Evolutionary conservation across 2,113 vertebrate genomes (phyloP), one percentile per base, ranked within the genome.

Genomic region (Tonatia bakeri): DNA sequence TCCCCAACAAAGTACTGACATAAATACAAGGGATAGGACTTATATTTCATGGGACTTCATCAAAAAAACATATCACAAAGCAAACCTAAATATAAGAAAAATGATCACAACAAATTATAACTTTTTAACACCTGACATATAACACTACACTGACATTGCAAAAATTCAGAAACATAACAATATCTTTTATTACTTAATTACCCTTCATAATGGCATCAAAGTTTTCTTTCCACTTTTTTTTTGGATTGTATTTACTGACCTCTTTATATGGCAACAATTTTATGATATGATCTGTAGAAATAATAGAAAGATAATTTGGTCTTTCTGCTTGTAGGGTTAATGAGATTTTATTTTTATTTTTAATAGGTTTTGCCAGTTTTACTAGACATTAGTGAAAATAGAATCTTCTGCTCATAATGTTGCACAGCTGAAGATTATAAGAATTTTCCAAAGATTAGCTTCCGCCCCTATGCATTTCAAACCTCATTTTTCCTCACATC

Each of bases 301-400:
- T 61, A 94, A 59, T 33, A 91, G 67, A 67, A 87, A 65, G 38
- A 50, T 38, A 86, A 80, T 73, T 67, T 12, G 20, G 26, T 64
- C 87, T 94, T 76, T 76, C 17, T 86, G 65, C 3, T 72, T 33
- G 31, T 20, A 75, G 22, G 38, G 82, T 50, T 77, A 59, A n/a
- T 13, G 24, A 79, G 36, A 38, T 79, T 93, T 84, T 84, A 45
- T 89, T 92, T 88, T 84, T 77, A 92, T 92, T 93, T 65, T 56
- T 73, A 80, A 80, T 38, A 16, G 17, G 54, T 72, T 88, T 59
- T 45, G 45, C 33, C 26, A 86, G 40, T 94, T 90, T 94, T 89
- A 13, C 33, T 65, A 45, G 33, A 72, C 15, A 52, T 50, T 36
- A 47, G 13, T 12, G 36, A 45, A 89, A 95, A 54, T 36, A 16